Evolutionary conservation across 2,113 vertebrate genomes (phyloP).

Genomic region (Chiloscyllium plagiosum): DNA sequence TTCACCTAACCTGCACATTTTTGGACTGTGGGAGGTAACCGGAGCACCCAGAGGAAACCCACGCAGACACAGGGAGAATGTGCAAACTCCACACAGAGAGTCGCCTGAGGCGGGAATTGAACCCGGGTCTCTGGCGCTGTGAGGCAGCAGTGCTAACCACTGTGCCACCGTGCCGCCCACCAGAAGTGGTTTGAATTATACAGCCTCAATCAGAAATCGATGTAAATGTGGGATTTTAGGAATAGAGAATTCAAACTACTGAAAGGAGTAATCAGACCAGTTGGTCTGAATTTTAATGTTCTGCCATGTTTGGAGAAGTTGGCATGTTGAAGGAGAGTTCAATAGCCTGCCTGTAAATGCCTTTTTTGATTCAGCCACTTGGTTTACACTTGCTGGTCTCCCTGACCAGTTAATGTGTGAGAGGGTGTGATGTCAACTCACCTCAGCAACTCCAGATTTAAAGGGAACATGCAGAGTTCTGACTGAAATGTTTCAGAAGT

Average conservation of each 20-base stretch:
- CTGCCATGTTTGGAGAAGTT: not conserved
- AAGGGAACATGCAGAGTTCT: not conserved
- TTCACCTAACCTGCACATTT: too few relatives aligned
- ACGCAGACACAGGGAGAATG: too few relatives aligned
- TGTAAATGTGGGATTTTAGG: not conserved
- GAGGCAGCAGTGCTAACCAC: too few relatives aligned
- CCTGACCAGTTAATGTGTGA: too few relatives aligned
- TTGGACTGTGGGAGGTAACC: too few relatives aligned
- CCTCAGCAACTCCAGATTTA: not conserved
- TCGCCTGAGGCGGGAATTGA: too few relatives aligned
- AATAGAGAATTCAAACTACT: not conserved
- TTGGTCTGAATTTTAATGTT: too few relatives aligned
- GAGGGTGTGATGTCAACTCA: not conserved
- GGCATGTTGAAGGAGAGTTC: not conserved
- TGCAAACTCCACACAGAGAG: too few relatives aligned
- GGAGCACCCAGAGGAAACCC: too few relatives aligned
- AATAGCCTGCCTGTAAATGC: too few relatives aligned
- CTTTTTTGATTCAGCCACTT: not conserved
- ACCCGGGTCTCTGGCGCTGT: too few relatives aligned
- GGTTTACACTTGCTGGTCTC: not conserved
- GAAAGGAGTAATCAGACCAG: not conserved
- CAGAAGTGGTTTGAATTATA: not conserved
- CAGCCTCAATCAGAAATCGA: not conserved
- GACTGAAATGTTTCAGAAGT: not conserved
- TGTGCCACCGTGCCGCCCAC: too few relatives aligned